A percentile compares a stretch with the other conserved stretches of the same genome.
Evolutionary conservation across 2,797 vertebrate species (phyloP).

Genomic region (Meda fulgida): DNA sequence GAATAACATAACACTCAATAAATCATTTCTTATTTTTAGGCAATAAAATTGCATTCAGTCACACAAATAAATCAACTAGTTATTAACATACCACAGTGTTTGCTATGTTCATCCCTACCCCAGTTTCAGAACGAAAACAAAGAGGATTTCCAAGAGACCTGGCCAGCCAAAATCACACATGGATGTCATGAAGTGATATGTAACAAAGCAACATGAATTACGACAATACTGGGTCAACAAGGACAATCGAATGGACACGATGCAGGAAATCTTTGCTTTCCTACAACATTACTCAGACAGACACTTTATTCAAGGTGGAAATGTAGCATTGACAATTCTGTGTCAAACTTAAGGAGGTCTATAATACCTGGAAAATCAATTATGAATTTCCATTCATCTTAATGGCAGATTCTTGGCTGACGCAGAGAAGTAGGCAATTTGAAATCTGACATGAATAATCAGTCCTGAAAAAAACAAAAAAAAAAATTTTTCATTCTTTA

Average conservation of each 20-base stretch:
- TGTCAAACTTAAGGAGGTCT: conserved; percentile 1
- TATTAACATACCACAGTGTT: conserved; percentile 54
- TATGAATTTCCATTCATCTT: neutral
- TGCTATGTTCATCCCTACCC: conserved; percentile 46
- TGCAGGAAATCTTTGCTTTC: conserved; percentile 25
- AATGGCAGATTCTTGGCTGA: neutral
- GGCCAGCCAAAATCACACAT: conserved; percentile 27
- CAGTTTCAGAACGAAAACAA: conserved; percentile 46
- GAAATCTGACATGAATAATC: neutral
- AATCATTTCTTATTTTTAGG: conserved; percentile 58
- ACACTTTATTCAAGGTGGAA: conserved; percentile 17
- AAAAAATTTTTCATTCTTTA: neutral
- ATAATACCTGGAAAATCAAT: neutral
- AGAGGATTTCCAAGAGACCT: conserved; percentile 28
- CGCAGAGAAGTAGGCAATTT: neutral
- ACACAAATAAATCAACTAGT: conserved; percentile 59
- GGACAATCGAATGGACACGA: conserved; percentile 7
- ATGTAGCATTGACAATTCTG: neutral
- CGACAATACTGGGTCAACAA: conserved; percentile 26
- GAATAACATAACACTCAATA: conserved; percentile 56
- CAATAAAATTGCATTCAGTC: conserved; percentile 59
- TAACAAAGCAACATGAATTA: conserved; percentile 19
- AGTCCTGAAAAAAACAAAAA: neutral
- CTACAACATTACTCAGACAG: conserved; percentile 28
- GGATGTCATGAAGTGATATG: conserved; percentile 28